phyloP scores from a whole-genome alignment of 2,888 invertebrate species.

The Cheilosia scutellata region DNA sequence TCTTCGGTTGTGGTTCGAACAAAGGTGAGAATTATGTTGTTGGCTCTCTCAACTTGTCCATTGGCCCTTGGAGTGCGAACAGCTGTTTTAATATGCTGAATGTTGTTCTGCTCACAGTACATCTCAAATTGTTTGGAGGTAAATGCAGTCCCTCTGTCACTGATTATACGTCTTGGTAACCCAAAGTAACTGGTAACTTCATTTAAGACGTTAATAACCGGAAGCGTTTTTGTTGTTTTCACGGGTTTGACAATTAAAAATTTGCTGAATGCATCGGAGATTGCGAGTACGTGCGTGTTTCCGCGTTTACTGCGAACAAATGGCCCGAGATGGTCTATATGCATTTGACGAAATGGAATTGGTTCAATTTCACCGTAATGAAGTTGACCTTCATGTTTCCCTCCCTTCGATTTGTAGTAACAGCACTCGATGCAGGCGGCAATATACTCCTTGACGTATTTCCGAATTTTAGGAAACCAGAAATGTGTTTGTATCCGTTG shows the following conservation, averaged over 20 bases:
- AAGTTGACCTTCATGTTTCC: conserved; percentile 9
- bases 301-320: conserved; percentile 39
- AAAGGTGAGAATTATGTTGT: conserved; percentile 71
- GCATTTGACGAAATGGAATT: conserved; percentile 70
- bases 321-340: conserved; percentile 73
- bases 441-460: conserved; percentile 26
- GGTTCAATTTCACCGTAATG: conserved; percentile 39
- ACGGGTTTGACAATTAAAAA: conserved; percentile 61
- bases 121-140: conserved; percentile 76
- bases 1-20: conserved; percentile 71
- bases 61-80: conserved; percentile 76
- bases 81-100: conserved; percentile 77
- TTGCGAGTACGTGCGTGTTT: conserved; percentile 40
- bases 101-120: conserved; percentile 72
- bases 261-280: conserved; percentile 57
- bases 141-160: conserved; percentile 78
- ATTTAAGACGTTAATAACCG: conserved; percentile 35
- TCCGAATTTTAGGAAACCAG: conserved; percentile 71
- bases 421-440: conserved; percentile 54
- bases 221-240: conserved; percentile 28
- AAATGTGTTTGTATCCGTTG: conserved; percentile 46
- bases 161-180: conserved; percentile 73
- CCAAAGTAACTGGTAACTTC: conserved; percentile 74
- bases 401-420: conserved; percentile 14
- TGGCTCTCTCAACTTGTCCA: conserved; percentile 71